Base-by-base conservation (phyloP, 2,888 invertebrate genomes). In the Parnassius apollo region DNA sequence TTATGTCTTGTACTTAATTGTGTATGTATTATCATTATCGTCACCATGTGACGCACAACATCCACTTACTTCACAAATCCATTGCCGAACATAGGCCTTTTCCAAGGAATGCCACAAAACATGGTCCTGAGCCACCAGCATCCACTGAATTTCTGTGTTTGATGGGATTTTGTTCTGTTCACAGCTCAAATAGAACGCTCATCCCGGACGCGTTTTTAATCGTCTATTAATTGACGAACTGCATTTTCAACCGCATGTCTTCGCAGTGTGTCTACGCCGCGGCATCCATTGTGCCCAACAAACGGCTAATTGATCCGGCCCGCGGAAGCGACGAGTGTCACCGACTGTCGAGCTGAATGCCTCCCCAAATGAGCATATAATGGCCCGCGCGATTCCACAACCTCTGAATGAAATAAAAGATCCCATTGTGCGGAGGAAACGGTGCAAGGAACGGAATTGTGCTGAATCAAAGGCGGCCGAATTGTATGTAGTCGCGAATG, bases 311-410 rank as follows among this genome's bases (percentile, higher is more conserved):
- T 85, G 88, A 81, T 81, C 64, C n/a, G 7, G 56, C 65, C 75
- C 66, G 80, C 82, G 87, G 87, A 86, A 85, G 77, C 75, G 70
- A 72, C 74, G 70, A 82, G 86, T 86, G 88, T 87, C 86, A 78
- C 82, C 77, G 78, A 49, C 49, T 13, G 13, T 13, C 49, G 13
- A 4, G 13, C 13, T 79, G 75, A 83, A 85, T 82, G 74, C 73
- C 59, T 64, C 74, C 71, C 76, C 78, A 86, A 87, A 88, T 86
- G 87, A 87, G 82, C 87, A 82, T 82, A 87, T 84, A 86, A 85
- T 86, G 76, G 77, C 69, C 78, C 75, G 74, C 71, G 73, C 49
- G 49, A 49, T 49, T 49, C 13, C 49, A 9, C 13, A n/a, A 49
- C 4, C 49, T 13, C 49, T 13, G 49, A 49, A 73, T 71, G 69